Conservation (phyloP, 1,140 invertebrate genomes). For the Laodelphax striatellus region DNA sequence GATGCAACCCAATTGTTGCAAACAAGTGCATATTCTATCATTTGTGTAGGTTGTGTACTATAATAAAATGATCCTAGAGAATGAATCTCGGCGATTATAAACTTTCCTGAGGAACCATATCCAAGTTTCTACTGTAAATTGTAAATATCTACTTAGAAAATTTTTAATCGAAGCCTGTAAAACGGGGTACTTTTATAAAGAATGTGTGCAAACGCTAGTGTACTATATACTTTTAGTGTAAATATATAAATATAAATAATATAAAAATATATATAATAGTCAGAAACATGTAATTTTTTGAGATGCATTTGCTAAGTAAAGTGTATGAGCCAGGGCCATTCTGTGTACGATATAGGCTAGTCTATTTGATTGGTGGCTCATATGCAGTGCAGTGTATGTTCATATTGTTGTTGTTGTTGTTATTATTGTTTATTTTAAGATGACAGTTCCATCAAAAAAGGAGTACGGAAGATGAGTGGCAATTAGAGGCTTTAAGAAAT, state of each 20-base stretch:
- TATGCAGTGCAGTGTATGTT: too few species aligned
- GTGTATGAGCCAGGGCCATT: background rate
- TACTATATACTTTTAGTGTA: too few species aligned
- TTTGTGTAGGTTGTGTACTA: background rate
- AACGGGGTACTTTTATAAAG: constrained; percentile 1
- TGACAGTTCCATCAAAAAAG: too few species aligned
- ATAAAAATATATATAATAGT: too few species aligned
- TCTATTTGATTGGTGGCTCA: too few species aligned
- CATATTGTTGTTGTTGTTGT: too few species aligned
- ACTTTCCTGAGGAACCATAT: constrained; percentile 2
- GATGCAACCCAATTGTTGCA: background rate
- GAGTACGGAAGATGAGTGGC: too few species aligned
- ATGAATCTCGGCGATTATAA: constrained; percentile 3
- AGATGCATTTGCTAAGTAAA: background rate
- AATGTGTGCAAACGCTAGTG: background rate
- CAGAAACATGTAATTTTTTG: too few species aligned
- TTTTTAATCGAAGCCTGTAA: background rate
- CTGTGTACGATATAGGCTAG: too few species aligned
- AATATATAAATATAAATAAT: too few species aligned
- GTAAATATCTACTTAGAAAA: constrained; percentile 6
- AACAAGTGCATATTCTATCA: background rate
- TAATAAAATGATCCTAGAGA: background rate
- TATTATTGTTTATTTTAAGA: too few species aligned
- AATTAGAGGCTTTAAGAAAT: too few species aligned
- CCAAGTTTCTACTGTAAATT: constrained; percentile 3